These are phyloP conservation scores for Brenthis daphne DNA, from an alignment of 2,888 invertebrate genomes.

Conservation along the genomic window DNA sequence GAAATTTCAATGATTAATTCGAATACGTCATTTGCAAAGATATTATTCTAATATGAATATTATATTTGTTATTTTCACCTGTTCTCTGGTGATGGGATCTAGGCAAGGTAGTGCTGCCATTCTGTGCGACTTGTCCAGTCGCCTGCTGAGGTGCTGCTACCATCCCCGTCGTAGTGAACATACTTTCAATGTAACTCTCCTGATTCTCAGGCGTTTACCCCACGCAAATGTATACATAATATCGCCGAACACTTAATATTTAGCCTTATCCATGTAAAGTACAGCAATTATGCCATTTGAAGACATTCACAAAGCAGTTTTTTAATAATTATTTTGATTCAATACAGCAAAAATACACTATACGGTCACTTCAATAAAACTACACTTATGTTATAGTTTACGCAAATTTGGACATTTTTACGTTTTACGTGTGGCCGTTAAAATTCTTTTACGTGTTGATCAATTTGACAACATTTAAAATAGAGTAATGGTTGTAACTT, in stretches of 20 bases:
- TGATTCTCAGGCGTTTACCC: constrained; percentile 70
- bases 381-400: constrained; percentile 53
- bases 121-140: constrained; percentile 70
- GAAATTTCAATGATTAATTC: not conserved
- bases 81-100: constrained; percentile 78
- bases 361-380: constrained; percentile 47
- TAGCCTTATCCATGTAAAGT: constrained; percentile 45
- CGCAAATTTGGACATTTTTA: constrained; percentile 64
- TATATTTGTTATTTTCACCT: constrained; percentile 50
- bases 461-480: constrained; percentile 4
- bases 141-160: constrained; percentile 75
- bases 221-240: constrained; percentile 75
- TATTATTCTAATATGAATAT: not conserved
- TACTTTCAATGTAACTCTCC: constrained; percentile 59
- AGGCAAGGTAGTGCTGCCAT: constrained; percentile 76
- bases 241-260: constrained; percentile 52
- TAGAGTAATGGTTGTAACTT: constrained; percentile 3
- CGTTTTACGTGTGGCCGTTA: constrained; percentile 15
- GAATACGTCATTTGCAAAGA: not conserved
- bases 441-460: constrained; percentile 9
- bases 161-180: constrained; percentile 73
- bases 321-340: not conserved
- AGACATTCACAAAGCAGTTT: constrained; percentile 21
- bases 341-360: constrained; percentile 25
- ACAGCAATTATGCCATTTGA: constrained; percentile 16